phyloP scores from a whole-genome alignment of 2,888 invertebrate species.

The Dione vanillae region DNA sequence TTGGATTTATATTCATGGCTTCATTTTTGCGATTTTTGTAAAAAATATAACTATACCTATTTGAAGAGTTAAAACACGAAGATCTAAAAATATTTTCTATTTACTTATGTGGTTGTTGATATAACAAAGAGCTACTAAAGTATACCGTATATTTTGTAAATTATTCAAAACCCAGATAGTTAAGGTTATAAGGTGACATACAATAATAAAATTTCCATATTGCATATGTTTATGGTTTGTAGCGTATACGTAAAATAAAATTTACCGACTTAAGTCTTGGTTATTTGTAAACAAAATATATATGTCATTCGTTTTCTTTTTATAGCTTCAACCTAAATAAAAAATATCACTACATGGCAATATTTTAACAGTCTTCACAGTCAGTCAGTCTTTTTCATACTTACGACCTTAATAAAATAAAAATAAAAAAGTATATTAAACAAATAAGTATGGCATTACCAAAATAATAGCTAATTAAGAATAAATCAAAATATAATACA shows the following conservation, averaged over 20 bases:
- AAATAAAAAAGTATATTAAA: no score
- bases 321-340: neutral
- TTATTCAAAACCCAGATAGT: constrained; percentile 29
- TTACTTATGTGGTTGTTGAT: neutral
- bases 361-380: neutral
- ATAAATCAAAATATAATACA: no score
- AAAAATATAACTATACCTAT: no score
- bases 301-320: neutral
- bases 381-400: no score
- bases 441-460: no score
- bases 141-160: neutral
- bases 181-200: constrained; percentile 37
- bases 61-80: no score
- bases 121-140: neutral
- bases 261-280: neutral
- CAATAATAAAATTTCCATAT: constrained; percentile 38
- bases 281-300: neutral
- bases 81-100: no score
- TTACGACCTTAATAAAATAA: no score
- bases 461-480: no score
- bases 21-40: no score
- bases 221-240: constrained; percentile 21
- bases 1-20: no score
- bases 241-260: neutral
- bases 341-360: neutral